Evolutionary conservation across 2,888 invertebrate genomes (phyloP).

Genomic region (Heteropelma amictum): DNA sequence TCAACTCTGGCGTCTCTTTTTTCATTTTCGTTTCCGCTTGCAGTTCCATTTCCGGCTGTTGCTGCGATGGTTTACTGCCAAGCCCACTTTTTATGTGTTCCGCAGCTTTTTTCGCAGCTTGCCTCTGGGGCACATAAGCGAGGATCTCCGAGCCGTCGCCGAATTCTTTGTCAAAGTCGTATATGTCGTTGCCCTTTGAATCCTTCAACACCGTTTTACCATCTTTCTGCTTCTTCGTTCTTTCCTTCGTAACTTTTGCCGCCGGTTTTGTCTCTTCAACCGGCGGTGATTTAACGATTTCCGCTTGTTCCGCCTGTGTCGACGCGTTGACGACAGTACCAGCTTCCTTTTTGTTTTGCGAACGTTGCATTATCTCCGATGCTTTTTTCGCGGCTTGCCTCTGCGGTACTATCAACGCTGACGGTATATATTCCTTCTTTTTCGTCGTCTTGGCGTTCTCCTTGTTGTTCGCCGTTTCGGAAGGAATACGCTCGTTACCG

Average conservation of each 20-base stretch:
- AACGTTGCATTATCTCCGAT: slow-evolving; percentile 88
- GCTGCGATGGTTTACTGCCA: slow-evolving; percentile 79
- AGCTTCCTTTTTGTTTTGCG: slow-evolving; percentile 81
- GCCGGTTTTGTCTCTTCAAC: slow-evolving; percentile 57
- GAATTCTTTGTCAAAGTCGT: slow-evolving; percentile 82
- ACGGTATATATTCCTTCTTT: slow-evolving; percentile 82
- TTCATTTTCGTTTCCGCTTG: slow-evolving; percentile 70
- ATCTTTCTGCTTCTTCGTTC: slow-evolving; percentile 71
- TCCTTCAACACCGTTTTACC: slow-evolving; percentile 70
- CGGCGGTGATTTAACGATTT: slow-evolving; percentile 68
- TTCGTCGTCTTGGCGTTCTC: slow-evolving; percentile 77
- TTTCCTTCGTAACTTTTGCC: slow-evolving; percentile 68
- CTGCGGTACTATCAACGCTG: slow-evolving; percentile 92
- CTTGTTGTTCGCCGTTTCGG: slow-evolving; percentile 76
- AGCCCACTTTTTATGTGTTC: slow-evolving; percentile 92
- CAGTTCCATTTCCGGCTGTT: slow-evolving; percentile 65
- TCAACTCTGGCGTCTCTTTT: slow-evolving; percentile 67
- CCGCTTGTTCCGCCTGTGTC: slow-evolving; percentile 68
- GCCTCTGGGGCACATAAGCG: slow-evolving; percentile 92
- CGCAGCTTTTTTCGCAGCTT: slow-evolving; percentile 94
- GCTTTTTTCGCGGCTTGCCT: slow-evolving; percentile 95
- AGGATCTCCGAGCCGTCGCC: slow-evolving; percentile 83
- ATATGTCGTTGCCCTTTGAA: slow-evolving; percentile 78
- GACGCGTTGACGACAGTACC: slow-evolving; percentile 18
- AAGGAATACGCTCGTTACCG: slow-evolving; percentile 72